These are phyloP conservation scores for Andrena camellia DNA, from an alignment of 2,888 invertebrate species.

Conservation along the genomic window DNA sequence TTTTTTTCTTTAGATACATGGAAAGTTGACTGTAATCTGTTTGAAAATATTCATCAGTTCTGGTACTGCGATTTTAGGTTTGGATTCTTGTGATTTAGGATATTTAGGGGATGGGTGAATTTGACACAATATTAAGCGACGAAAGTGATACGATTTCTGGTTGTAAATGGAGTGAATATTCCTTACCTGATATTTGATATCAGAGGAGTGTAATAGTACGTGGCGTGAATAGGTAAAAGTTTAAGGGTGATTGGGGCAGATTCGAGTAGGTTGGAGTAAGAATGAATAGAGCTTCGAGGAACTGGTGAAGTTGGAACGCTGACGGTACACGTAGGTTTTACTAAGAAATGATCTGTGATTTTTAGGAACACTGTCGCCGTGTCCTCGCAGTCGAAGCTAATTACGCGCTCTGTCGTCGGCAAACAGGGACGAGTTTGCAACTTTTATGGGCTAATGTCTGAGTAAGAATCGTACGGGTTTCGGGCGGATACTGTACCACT, in stretches of 20 bases:
- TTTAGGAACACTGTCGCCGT: slow-evolving; percentile 12
- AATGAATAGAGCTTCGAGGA: not conserved
- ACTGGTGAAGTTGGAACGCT: not conserved
- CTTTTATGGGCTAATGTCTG: slow-evolving; percentile 51
- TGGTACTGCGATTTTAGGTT: no score
- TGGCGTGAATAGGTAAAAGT: no score
- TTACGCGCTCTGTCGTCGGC: slow-evolving; percentile 35
- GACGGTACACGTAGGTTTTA: not conserved
- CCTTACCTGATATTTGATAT: no score
- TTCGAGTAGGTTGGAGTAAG: not conserved
- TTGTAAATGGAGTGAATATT: no score
- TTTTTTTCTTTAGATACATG: no score
- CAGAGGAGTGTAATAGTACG: no score
- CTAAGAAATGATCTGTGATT: slow-evolving; percentile 18
- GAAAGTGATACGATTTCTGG: no score
- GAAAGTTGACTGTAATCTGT: no score
- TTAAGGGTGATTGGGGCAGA: not conserved
- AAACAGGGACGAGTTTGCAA: slow-evolving; percentile 53
- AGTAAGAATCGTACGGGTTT: slow-evolving; percentile 11
- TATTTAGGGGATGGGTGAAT: no score
- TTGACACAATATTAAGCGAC: no score
- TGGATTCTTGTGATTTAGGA: no score
- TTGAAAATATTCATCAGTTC: no score
- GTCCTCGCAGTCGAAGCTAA: slow-evolving; percentile 39
- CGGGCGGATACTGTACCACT: not conserved